Base-by-base conservation (phyloP, 2,888 invertebrate genomes). In the Chrysomela aeneicollis region DNA sequence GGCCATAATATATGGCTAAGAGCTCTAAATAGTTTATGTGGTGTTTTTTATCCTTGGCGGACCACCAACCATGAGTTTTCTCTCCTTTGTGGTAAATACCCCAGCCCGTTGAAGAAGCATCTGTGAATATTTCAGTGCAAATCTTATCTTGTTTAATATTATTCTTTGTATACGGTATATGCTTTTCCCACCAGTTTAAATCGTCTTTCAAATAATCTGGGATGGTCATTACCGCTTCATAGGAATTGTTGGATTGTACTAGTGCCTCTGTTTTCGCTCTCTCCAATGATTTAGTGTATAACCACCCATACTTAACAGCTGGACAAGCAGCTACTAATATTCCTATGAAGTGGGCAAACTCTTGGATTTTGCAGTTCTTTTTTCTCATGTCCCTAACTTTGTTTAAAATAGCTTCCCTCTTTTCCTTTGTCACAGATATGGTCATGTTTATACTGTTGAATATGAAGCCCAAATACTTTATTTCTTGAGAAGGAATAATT, bases 31-130 rank as follows among this genome's bases (percentile, higher is more conserved):
- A 51, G 17, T 65, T 62, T n/a, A 65, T 66, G 17, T 53, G 53
- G 10, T 53, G 2, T 18, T 1, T n/a, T 42, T 37, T 57, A 57
- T 62, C 72, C 50, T 21, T 2, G 6, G 3, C 21, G 10, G 63
- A 58, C 74, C 73, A 75, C 55, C 63, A 71, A 12, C 74, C 73
- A 55, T 65, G 55, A 17, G 67, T 59, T 49, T 49, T 68, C 17
- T 67, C 37, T 2, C 8, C 35, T 0, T 58, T 42, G 22, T 61
- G 68, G n/a, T n/a, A n/a, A n/a, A n/a, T n/a, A n/a, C n/a, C n/a
- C n/a, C n/a, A n/a, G n/a, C n/a, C n/a, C n/a, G 70, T 59, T 32
- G 49, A 10, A 18, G 32, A 57, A 10, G 63, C 58, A 42, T 69
- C 71, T 22, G 69, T 59, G 57, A 63, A 69, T 42, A 69, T 64